These are phyloP conservation scores for Drosophila pseudotalamancana DNA, from an alignment of 2,888 invertebrate genomes.

Conservation along the genomic window DNA sequence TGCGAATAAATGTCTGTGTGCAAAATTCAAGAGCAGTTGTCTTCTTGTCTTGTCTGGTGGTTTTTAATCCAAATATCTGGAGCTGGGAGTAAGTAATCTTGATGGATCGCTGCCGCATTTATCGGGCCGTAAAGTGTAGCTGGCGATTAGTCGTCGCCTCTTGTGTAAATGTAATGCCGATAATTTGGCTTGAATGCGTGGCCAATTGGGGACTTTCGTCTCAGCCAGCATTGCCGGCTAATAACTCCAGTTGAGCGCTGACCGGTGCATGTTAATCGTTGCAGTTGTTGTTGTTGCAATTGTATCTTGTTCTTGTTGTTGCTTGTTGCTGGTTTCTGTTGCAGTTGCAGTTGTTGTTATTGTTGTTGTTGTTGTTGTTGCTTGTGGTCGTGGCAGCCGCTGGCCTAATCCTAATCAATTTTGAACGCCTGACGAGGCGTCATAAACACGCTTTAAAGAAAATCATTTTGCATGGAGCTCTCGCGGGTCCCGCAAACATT, in stretches of 20 bases:
- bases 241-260: slow-evolving; percentile 48
- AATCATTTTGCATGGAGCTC: slow-evolving; percentile 57
- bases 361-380: slow-evolving; percentile 16
- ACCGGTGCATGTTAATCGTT: slow-evolving; percentile 44
- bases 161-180: slow-evolving; percentile 68
- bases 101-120: slow-evolving; percentile 63
- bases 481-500: slow-evolving; percentile 37
- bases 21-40: neutral
- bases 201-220: slow-evolving; percentile 56
- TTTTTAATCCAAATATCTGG: slow-evolving; percentile 10
- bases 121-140: slow-evolving; percentile 36
- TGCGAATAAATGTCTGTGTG: neutral
- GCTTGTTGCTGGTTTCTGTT: slow-evolving; percentile 27
- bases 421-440: slow-evolving; percentile 77
- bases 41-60: neutral
- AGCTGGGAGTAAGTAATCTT: slow-evolving; percentile 53
- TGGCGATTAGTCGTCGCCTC: slow-evolving; percentile 57
- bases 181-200: slow-evolving; percentile 73
- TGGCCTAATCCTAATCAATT: slow-evolving; percentile 76
- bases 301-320: slow-evolving; percentile 15
- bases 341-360: slow-evolving; percentile 5
- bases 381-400: slow-evolving; percentile 32
- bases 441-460: slow-evolving; percentile 74
- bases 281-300: slow-evolving; percentile 5
- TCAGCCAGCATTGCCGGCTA: slow-evolving; percentile 36